Evolutionary conservation across 2,888 invertebrate genomes (phyloP).

Genomic region (Ectemnius cavifrons): DNA sequence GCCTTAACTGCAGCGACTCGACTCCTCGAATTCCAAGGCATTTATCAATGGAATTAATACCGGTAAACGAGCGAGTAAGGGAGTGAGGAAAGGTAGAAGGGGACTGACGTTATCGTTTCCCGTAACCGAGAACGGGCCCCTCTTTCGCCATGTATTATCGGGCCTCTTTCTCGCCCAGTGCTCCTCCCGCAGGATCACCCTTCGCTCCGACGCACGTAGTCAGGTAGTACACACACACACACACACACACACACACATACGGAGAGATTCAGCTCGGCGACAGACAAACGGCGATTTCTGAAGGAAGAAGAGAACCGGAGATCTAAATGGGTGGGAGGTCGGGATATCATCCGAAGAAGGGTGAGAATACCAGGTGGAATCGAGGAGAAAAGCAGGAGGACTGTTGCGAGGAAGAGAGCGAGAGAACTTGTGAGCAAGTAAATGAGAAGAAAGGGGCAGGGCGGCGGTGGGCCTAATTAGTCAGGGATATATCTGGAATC

Average conservation of each 20-base stretch:
- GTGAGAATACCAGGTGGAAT: conserved; percentile 18
- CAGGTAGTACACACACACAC: too few relatives aligned
- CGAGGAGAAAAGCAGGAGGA: conserved; percentile 3
- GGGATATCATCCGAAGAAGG: conserved; percentile 53
- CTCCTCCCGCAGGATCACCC: conserved; percentile 34
- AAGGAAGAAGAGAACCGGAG: conserved; percentile 47
- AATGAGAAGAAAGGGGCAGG: conserved; percentile 50
- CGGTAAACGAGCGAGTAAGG: conserved; percentile 24
- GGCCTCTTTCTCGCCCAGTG: conserved; percentile 13
- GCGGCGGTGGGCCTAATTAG: conserved; percentile 75
- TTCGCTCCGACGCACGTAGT: conserved; percentile 13
- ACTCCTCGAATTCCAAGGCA: conserved; percentile 41
- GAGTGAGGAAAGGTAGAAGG: conserved; percentile 4
- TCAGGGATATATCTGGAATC: conserved; percentile 78
- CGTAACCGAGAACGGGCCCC: conserved; percentile 46
- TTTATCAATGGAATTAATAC: conserved; percentile 49
- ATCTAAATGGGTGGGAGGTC: conserved; percentile 62
- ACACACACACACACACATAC: too few relatives aligned
- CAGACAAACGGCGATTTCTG: conserved; percentile 48
- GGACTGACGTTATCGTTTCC: conserved; percentile 38
- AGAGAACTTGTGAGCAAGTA: conserved; percentile 24
- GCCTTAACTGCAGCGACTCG: conserved; percentile 42
- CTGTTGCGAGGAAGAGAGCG: conserved; percentile 25
- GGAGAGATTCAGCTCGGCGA: conserved; percentile 8
- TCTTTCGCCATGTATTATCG: conserved; percentile 26